phyloP scores from a whole-genome alignment of 2,797 vertebrate genomes.

The Gobio occitaniae region DNA sequence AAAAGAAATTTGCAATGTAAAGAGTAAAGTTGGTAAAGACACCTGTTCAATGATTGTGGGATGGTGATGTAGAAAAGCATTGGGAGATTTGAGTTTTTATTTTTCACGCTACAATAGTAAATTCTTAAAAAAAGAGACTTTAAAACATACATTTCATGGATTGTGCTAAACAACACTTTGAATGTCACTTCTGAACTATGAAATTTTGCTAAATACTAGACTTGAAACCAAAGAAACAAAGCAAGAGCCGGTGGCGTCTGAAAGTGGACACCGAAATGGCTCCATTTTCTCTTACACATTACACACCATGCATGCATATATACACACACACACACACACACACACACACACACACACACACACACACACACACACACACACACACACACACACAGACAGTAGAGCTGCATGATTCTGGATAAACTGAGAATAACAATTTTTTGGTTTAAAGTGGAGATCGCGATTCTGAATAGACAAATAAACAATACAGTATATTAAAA shows the following conservation, averaged over 20 bases:
- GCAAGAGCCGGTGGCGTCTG: conserved; percentile 28
- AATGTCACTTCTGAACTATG: neutral
- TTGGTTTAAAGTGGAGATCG: too few species aligned
- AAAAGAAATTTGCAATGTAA: conserved; percentile 45
- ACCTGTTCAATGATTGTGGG: neutral
- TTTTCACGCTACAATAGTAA: neutral
- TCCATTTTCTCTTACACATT: conserved; percentile 50
- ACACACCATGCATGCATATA: conserved; percentile 4
- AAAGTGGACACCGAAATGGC: conserved; percentile 35
- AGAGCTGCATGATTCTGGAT: too few species aligned
- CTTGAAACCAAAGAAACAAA: conserved; percentile 47
- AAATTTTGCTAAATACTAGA: conserved; percentile 39
- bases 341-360: too few species aligned
- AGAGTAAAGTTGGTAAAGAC: conserved; percentile 1
- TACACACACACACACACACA: too few species aligned
- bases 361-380: too few species aligned
- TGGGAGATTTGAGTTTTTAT: neutral
- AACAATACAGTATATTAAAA: too few species aligned
- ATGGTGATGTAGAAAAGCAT: neutral
- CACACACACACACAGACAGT: too few species aligned
- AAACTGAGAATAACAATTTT: too few species aligned
- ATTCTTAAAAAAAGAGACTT: neutral
- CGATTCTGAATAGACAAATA: too few species aligned
- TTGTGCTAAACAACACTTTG: neutral
- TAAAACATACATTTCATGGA: neutral